phyloP scores from a whole-genome alignment of 2,797 vertebrate genomes.

The Poeciliopsis gracilis region DNA sequence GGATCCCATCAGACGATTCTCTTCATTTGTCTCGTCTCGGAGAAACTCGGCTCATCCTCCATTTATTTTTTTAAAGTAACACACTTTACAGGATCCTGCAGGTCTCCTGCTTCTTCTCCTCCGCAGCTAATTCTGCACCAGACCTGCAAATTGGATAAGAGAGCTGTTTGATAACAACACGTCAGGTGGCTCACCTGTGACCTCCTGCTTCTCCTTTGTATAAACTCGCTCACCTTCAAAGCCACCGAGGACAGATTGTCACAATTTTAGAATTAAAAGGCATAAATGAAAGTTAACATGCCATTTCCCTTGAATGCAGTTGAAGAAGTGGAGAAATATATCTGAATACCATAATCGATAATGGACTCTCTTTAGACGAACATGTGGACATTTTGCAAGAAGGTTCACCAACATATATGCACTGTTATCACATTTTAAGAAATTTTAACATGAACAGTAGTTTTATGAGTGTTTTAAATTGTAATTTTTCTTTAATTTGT shows the following conservation, averaged over 20 bases:
- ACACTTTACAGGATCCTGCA: conserved; percentile 2
- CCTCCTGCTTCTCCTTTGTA: background rate
- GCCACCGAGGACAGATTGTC: background rate
- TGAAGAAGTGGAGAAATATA: too few relatives aligned
- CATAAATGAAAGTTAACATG: too few relatives aligned
- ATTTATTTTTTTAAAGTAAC: background rate
- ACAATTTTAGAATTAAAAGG: background rate
- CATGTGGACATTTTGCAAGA: too few relatives aligned
- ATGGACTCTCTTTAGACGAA: too few relatives aligned
- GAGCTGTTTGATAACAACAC: conserved; percentile 59
- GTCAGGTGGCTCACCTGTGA: conserved; percentile 28
- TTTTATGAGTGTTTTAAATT: too few relatives aligned
- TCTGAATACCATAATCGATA: too few relatives aligned
- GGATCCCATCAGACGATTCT: conserved; percentile 44
- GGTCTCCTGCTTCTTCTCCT: conserved; percentile 2
- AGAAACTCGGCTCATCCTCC: background rate
- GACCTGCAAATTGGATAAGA: conserved; percentile 66
- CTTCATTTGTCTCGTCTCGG: conserved; percentile 24
- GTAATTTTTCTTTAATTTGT: too few relatives aligned
- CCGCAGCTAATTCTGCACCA: conserved; percentile 51
- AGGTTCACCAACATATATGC: too few relatives aligned
- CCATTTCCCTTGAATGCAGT: too few relatives aligned
- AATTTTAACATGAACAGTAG: too few relatives aligned
- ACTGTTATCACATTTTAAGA: too few relatives aligned
- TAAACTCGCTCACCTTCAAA: conserved; percentile 42